Percentiles rank a stretch among this genome's conserved stretches.
These are phyloP conservation scores for Lepus timidus DNA, from an alignment of 2,113 vertebrate species.

Conservation along the genomic window DNA sequence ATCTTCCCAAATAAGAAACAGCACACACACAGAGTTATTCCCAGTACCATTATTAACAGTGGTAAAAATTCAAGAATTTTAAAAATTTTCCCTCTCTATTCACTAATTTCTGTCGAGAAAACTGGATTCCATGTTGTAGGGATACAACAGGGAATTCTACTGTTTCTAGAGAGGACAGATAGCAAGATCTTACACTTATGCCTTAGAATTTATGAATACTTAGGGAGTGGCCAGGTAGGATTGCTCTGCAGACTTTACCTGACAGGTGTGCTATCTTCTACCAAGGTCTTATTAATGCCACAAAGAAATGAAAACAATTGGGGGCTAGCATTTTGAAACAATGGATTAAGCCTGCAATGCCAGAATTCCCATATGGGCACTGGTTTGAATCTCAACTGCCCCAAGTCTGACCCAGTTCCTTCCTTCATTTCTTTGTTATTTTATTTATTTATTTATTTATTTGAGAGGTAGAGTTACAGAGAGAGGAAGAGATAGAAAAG, in stretches of 20 bases:
- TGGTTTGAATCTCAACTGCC: no score
- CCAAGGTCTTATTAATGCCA: neutral
- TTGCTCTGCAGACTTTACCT: neutral
- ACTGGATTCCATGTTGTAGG: neutral
- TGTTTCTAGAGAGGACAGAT: neutral
- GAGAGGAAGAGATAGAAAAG: no score
- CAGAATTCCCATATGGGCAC: no score
- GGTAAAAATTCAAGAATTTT: neutral
- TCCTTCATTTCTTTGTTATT: no score
- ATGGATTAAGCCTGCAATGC: no score
- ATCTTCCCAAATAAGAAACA: neutral
- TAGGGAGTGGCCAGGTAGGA: neutral
- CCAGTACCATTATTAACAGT: neutral
- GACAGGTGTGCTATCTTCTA: neutral
- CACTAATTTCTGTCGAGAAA: neutral
- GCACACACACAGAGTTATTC: neutral
- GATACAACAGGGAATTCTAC: neutral
- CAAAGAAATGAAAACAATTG: neutral
- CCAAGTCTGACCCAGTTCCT: no score
- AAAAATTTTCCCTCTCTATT: neutral
- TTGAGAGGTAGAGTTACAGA: no score
- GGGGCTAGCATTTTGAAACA: no score
- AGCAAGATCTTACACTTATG: neutral
- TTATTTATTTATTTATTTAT: no score
- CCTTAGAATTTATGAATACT: constrained; percentile 13